phyloP scores from a whole-genome alignment of 2,888 invertebrate species.

The Lissocephala sabroskyi region DNA sequence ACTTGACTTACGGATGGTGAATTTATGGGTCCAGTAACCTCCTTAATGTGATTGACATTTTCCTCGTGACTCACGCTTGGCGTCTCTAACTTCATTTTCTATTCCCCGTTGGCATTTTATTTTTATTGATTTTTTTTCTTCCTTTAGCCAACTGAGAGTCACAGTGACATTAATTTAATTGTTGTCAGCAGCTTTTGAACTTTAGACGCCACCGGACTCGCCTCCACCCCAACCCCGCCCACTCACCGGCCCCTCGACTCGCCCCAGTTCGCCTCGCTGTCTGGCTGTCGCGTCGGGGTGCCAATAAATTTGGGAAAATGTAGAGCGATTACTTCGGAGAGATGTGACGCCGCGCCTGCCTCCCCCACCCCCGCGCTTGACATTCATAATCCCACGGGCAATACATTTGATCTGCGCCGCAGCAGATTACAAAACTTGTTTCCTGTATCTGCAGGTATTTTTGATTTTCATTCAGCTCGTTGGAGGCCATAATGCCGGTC shows the following conservation, averaged over 20 bases:
- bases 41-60: too few relatives aligned
- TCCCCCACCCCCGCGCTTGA: too few relatives aligned
- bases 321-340: constrained; percentile 55
- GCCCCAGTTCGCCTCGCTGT: constrained; percentile 4
- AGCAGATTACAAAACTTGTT: constrained; percentile 37
- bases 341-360: too few relatives aligned
- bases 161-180: constrained; percentile 60
- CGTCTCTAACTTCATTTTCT: too few relatives aligned
- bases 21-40: too few relatives aligned
- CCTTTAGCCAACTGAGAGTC: constrained; percentile 4
- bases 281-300: constrained; percentile 39
- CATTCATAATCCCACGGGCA: neutral
- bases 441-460: constrained; percentile 18
- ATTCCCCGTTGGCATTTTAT: too few relatives aligned
- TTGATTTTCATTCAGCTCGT: constrained; percentile 6
- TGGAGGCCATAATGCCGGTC: neutral
- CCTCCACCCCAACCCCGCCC: neutral
- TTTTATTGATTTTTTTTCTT: constrained; percentile 47
- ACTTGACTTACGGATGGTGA: too few relatives aligned
- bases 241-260: neutral
- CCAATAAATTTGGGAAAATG: constrained; percentile 53
- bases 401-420: constrained; percentile 45
- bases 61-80: too few relatives aligned
- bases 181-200: constrained; percentile 65
- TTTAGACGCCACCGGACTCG: constrained; percentile 9